These are phyloP conservation scores for Stegastes partitus DNA, from an alignment of 2,113 vertebrate genomes.

Conservation along the genomic window DNA sequence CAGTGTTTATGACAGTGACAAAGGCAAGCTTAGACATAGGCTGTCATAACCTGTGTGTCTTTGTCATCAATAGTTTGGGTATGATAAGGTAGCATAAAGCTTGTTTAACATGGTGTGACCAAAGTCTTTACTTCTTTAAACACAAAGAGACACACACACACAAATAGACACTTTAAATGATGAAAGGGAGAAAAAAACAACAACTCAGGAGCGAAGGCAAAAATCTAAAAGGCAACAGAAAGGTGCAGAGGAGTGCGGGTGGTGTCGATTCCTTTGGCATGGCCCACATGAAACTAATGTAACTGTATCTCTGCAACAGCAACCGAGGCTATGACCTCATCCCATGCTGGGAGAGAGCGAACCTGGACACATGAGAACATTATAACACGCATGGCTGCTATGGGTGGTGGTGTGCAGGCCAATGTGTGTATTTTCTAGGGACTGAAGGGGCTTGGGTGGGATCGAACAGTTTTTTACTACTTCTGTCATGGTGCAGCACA, in stretches of 20 bases:
- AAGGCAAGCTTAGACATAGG: slow-evolving; percentile 10
- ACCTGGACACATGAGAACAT: slow-evolving; percentile 69
- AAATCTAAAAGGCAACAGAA: slow-evolving; percentile 38
- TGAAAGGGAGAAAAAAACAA: slow-evolving; percentile 5
- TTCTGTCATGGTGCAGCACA: slow-evolving; percentile 44
- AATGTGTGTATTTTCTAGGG: slow-evolving; percentile 28
- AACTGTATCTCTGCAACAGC: slow-evolving; percentile 62
- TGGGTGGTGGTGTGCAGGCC: slow-evolving; percentile 2
- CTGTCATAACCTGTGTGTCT: slow-evolving; percentile 26
- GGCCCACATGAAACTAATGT: slow-evolving; percentile 59
- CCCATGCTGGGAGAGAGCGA: slow-evolving; percentile 34
- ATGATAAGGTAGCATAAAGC: slow-evolving; percentile 40
- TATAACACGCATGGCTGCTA: slow-evolving; percentile 55
- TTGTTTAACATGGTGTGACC: slow-evolving; percentile 10
- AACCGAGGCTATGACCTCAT: slow-evolving; percentile 71
- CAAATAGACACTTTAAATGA: slow-evolving; percentile 22
- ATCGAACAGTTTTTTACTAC: slow-evolving; percentile 42
- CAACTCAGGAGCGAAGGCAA: neutral
- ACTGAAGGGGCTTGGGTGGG: slow-evolving; percentile 27
- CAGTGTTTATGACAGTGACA: neutral
- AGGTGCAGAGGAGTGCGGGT: slow-evolving; percentile 29
- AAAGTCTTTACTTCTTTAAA: slow-evolving; percentile 27
- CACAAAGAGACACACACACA: slow-evolving; percentile 9
- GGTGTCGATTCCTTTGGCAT: slow-evolving; percentile 61
- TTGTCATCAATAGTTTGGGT: slow-evolving; percentile 38